Base-by-base conservation (phyloP, 2,797 vertebrate species). In the Gymnopithys bicolor region DNA sequence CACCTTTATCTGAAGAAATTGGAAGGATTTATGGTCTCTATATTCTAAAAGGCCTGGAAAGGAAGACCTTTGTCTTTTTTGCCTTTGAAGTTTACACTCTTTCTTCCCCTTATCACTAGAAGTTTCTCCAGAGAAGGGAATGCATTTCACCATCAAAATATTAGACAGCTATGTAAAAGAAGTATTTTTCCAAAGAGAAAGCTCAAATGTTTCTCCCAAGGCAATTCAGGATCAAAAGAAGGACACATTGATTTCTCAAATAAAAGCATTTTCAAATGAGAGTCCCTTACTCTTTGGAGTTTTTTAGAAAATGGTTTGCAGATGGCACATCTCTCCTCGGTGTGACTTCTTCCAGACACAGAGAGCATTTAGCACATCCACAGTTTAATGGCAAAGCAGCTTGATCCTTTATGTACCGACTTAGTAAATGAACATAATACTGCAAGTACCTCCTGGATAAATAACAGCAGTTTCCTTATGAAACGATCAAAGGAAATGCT, bases 211-310 rank as follows among this genome's bases (percentile, higher is more conserved):
- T 97, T 94, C 90, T 97, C 90, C 90, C 86, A 89, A 79, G 93
- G 96, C 94, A 76, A 27, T 73, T 80, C 68, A 80, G 90, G 94
- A 96, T 95, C 96, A 96, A 95, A 96, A 95, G 93, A 18, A 93
- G 78, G 86, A 85, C 64, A 70, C 84, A 74, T 25, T 92, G 89
- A 87, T 94, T 95, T 93, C 86, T 93, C 64, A 74, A 94, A 92
- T 69, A 82, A 93, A 92, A 94, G 58, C 66, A 84, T 90, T 93
- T 96, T 94, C 85, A 81, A 90, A 90, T 76, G 51, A 79, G 87
- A 89, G 78, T 92, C 90, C 81, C 86, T 74, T 64, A 85, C 55
- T 95, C 56, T 93, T 70, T 80, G 89, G 95, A 89, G 84, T 30
- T 75, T 89, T 91, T 94, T 12, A 83, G 90, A 85, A 96, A 94